phyloP scores from a whole-genome alignment of 1,140 invertebrate genomes.

The Macrotrachela quadricornifera region DNA sequence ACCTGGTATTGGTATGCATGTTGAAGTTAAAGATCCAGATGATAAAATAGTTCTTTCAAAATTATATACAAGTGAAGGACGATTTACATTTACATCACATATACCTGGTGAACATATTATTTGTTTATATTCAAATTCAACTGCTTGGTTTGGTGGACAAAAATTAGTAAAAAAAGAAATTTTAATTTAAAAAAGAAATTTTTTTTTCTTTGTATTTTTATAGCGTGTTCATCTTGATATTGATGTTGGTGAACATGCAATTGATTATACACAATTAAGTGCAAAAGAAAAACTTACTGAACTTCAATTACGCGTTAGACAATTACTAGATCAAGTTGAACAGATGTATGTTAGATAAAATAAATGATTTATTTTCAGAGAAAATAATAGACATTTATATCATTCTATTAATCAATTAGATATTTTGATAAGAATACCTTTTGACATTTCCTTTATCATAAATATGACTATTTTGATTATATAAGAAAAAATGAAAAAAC shows the following conservation, averaged over 20 bases:
- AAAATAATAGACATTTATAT: too few species aligned
- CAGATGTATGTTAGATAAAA: conserved; percentile 46
- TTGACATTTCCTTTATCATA: too few species aligned
- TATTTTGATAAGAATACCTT: too few species aligned
- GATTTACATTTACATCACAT: conserved; percentile 87
- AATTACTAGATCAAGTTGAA: conserved; percentile 88
- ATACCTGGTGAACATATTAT: conserved; percentile 88
- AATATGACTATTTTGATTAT: too few species aligned
- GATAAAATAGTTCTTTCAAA: conserved; percentile 73
- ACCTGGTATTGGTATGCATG: conserved; percentile 89
- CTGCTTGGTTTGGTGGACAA: conserved; percentile 29
- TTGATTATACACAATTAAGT: conserved; percentile 84
- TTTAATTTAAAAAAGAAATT: not conserved
- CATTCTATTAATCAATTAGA: too few species aligned
- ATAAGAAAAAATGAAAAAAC: too few species aligned
- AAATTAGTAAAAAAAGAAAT: conserved; percentile 17
- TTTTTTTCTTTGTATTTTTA: conserved; percentile 14
- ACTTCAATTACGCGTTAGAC: conserved; percentile 74
- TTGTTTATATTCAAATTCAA: conserved; percentile 87
- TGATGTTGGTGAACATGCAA: conserved; percentile 92
- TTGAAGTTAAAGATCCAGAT: conserved; percentile 89
- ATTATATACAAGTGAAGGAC: conserved; percentile 82
- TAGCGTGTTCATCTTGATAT: conserved; percentile 85
- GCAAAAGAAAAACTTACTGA: conserved; percentile 93
- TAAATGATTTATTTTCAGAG: too few species aligned